phyloP scores from a whole-genome alignment of 92 coral and sea anemone genomes.

The Bergia sp. region DNA sequence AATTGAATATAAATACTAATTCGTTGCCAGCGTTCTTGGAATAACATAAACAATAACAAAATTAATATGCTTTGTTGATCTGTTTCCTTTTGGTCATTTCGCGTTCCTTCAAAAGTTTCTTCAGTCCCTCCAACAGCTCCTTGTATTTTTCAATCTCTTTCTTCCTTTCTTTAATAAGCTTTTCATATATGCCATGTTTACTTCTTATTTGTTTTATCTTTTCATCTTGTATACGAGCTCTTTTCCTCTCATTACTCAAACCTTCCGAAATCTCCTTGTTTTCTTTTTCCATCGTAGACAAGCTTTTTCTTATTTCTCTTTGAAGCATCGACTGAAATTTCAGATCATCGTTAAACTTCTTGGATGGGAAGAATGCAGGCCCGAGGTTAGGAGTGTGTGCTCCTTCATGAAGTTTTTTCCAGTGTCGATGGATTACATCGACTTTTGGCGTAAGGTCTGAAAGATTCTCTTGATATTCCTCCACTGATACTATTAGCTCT shows the following conservation, averaged over 20 bases:
- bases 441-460: conserved; percentile 30
- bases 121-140: conserved; percentile 55
- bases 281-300: conserved; percentile 41
- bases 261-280: conserved; percentile 34
- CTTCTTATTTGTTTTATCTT: conserved; percentile 16
- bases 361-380: conserved; percentile 32
- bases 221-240: conserved; percentile 36
- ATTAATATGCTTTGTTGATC: background rate
- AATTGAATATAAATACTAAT: background rate
- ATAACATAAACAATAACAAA: background rate
- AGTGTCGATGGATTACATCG: conserved; percentile 29
- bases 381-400: conserved; percentile 32
- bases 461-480: conserved; percentile 18
- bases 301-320: conserved; percentile 26
- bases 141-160: conserved; percentile 70
- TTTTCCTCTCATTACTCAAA: conserved; percentile 34
- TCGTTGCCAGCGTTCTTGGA: background rate
- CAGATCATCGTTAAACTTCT: conserved; percentile 39
- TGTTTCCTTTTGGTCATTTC: conserved; percentile 3
- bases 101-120: conserved; percentile 64
- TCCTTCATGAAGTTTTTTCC: conserved; percentile 43
- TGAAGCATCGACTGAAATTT: conserved; percentile 44
- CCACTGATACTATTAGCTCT: conserved; percentile 22
- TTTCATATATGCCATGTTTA: conserved; percentile 9
- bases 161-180: conserved; percentile 57